phyloP scores from a whole-genome alignment of 2,888 invertebrate species.

The Brachylomia viminalis region DNA sequence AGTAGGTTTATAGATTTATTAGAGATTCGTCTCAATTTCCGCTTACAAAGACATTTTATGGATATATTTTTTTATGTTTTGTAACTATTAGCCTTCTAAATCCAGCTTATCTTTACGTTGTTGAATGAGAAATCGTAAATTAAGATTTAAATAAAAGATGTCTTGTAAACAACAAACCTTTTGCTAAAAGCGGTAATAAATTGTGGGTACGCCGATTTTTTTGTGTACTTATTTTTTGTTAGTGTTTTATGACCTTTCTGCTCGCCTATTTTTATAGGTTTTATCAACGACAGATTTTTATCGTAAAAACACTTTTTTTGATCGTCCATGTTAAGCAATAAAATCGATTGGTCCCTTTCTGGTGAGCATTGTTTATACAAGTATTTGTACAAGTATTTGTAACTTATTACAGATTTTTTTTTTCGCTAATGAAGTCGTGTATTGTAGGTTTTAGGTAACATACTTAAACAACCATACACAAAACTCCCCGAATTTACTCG shows the following conservation, averaged over 20 bases:
- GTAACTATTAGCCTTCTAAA: slow-evolving; percentile 74
- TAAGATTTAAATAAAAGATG: slow-evolving; percentile 88
- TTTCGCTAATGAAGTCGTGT: not conserved
- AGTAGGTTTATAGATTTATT: too few species aligned
- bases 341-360: slow-evolving; percentile 27
- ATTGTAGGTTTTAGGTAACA: not conserved
- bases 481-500: too few species aligned
- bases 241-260: slow-evolving; percentile 75
- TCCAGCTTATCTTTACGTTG: slow-evolving; percentile 83
- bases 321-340: slow-evolving; percentile 48
- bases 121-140: slow-evolving; percentile 85
- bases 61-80: slow-evolving; percentile 62
- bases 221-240: slow-evolving; percentile 63
- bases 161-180: slow-evolving; percentile 89
- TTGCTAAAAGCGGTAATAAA: slow-evolving; percentile 88
- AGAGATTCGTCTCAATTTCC: slow-evolving; percentile 67
- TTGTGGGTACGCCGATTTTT: slow-evolving; percentile 77
- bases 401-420: not conserved
- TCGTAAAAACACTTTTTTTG: slow-evolving; percentile 58
- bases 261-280: slow-evolving; percentile 71
- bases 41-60: slow-evolving; percentile 61
- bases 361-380: not conserved
- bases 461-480: too few species aligned
- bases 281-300: slow-evolving; percentile 70
- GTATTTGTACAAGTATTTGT: too few species aligned